phyloP scores from a whole-genome alignment of 2,797 vertebrate genomes.

The Epinephelus coioides region DNA sequence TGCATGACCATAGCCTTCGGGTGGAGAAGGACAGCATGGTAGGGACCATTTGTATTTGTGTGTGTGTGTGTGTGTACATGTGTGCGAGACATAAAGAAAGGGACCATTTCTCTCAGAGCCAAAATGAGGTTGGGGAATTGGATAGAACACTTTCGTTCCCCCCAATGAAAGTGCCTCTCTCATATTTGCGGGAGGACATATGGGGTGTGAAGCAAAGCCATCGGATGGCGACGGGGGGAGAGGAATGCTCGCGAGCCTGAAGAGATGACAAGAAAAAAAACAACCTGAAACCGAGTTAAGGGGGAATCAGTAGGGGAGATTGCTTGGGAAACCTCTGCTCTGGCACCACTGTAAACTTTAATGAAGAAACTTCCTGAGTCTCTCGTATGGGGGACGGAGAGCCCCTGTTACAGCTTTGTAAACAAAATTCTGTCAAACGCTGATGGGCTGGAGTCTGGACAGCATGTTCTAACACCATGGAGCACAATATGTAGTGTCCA shows the following conservation, averaged over 20 bases:
- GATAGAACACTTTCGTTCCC: slow-evolving; percentile 65
- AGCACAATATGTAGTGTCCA: slow-evolving; percentile 62
- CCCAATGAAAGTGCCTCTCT: slow-evolving; percentile 68
- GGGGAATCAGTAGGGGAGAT: slow-evolving; percentile 55
- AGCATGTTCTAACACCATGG: slow-evolving; percentile 38
- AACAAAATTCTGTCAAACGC: slow-evolving; percentile 57
- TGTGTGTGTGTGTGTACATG: slow-evolving; percentile 1
- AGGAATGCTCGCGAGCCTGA: slow-evolving; percentile 35
- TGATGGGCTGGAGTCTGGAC: slow-evolving; percentile 48
- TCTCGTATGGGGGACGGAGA: slow-evolving; percentile 31
- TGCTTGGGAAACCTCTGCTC: slow-evolving; percentile 47
- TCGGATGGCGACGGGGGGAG: slow-evolving; percentile 40
- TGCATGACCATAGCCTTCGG: slow-evolving; percentile 74
- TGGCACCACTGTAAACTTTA: slow-evolving; percentile 40
- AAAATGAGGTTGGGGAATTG: slow-evolving; percentile 84
- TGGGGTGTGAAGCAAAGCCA: slow-evolving; percentile 67
- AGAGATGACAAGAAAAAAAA: slow-evolving; percentile 57
- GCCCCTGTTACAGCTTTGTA: slow-evolving; percentile 28
- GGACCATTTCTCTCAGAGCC: slow-evolving; percentile 73
- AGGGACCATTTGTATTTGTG: slow-evolving; percentile 44
- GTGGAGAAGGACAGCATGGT: slow-evolving; percentile 59
- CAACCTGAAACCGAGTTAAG: slow-evolving; percentile 50
- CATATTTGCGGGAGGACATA: slow-evolving; percentile 66
- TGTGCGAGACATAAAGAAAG: slow-evolving; percentile 58
- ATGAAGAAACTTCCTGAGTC: slow-evolving; percentile 62